Base-by-base conservation (phyloP, 2,888 invertebrate species). In the Toxonevra muliebris region DNA sequence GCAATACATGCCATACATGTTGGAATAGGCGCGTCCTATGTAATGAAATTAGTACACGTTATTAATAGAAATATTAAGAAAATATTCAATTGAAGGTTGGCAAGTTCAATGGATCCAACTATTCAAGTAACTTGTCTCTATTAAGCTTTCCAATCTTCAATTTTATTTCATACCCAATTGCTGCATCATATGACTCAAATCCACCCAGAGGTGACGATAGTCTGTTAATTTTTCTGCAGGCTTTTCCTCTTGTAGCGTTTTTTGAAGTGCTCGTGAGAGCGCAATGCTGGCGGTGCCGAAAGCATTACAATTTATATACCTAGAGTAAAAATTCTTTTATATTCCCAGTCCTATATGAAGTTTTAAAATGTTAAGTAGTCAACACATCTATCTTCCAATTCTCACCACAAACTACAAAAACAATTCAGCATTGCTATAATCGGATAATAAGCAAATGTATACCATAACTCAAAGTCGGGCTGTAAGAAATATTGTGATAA, bases 101-200 rank as follows among this genome's bases (percentile, higher is more conserved):
- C n/a, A n/a, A n/a, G n/a, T n/a, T n/a, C n/a, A n/a, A n/a, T n/a
- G n/a, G n/a, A n/a, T n/a, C n/a, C n/a, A n/a, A n/a, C n/a, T n/a
- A n/a, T n/a, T n/a, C n/a, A n/a, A n/a, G n/a, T n/a, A n/a, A n/a
- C n/a, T n/a, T n/a, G n/a, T n/a, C n/a, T n/a, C n/a, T n/a, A n/a
- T n/a, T n/a, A n/a, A n/a, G n/a, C n/a, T 15, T 20, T 54, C 19
- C 11, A 13, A 8, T n/a, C 8, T 8, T 9, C 17, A 7, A 8
- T 54, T 19, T 17, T 17, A 8, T 19, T n/a, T 20, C 63, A 50
- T 69, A 79, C 91, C 92, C 75, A 92, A 83, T 79, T 92, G 92
- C 79, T 92, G 92, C 92, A 92, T 92, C 90, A 92, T 91, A 74
- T 92, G 91, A 3, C 91, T 92, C 30, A 92, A 83, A 76, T 92